phyloP scores from a whole-genome alignment of 2,888 invertebrate genomes.

The Sinhomidia bicolor region DNA sequence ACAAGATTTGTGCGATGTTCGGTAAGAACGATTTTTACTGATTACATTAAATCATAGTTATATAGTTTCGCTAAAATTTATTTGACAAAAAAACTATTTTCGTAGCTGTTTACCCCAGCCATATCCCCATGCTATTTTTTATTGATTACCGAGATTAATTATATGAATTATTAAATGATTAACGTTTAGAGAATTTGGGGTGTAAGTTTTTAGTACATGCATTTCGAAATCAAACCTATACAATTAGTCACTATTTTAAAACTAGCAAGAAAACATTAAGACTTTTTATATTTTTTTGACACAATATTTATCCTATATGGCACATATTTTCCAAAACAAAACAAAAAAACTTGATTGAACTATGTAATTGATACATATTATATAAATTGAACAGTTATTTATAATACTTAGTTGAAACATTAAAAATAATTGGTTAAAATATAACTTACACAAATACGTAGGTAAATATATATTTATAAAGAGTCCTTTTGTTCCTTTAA shows the following conservation, averaged over 20 bases:
- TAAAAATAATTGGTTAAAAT: constrained; percentile 46
- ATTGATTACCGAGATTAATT: no score
- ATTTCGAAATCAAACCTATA: not conserved
- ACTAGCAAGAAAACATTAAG: not conserved
- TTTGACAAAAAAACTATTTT: no score
- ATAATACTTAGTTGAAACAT: constrained; percentile 50
- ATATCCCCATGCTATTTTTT: no score
- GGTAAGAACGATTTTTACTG: no score
- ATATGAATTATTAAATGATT: no score
- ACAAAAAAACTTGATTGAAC: not conserved
- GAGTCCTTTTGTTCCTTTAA: constrained; percentile 9
- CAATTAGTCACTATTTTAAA: not conserved
- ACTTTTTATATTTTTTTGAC: constrained; percentile 17
- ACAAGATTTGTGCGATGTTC: not conserved
- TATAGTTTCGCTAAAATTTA: no score
- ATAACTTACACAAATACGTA: not conserved
- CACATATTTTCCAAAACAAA: constrained; percentile 26
- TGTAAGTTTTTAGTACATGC: not conserved
- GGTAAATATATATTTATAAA: not conserved
- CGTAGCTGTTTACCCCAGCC: no score
- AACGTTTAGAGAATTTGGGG: not conserved
- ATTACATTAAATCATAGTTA: no score
- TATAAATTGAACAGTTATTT: constrained; percentile 24
- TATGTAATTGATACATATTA: not conserved
- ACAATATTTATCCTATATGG: constrained; percentile 55